These are phyloP conservation scores for Rhombomys opimus DNA, from an alignment of 2,113 vertebrate genomes.

Conservation along the genomic window DNA sequence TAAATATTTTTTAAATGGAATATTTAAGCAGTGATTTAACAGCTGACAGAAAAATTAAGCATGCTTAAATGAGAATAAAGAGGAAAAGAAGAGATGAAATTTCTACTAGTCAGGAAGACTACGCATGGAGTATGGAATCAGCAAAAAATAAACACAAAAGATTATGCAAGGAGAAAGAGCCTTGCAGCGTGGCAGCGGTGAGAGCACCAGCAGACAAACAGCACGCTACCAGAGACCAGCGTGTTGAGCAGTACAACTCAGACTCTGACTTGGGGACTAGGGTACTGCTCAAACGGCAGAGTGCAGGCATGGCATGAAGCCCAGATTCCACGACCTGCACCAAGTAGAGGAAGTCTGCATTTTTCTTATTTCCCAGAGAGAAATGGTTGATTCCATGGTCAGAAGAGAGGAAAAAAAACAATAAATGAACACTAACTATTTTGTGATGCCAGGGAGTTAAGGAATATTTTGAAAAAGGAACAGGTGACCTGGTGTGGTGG, in stretches of 20 bases:
- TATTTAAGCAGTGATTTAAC: slow-evolving; percentile 9
- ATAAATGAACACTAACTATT: background rate
- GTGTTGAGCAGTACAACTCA: background rate
- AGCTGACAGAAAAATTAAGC: slow-evolving; percentile 26
- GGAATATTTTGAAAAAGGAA: background rate
- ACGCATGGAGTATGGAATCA: background rate
- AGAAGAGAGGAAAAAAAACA: background rate
- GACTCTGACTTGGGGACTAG: background rate
- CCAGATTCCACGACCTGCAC: background rate
- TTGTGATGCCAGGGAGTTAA: background rate
- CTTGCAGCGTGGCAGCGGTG: background rate
- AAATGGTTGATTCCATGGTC: background rate
- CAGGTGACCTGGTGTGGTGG: background rate
- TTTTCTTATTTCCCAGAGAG: background rate
- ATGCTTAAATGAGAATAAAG: background rate
- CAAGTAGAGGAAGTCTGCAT: background rate
- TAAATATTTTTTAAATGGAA: background rate
- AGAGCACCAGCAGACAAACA: slow-evolving; percentile 2
- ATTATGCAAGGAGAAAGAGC: background rate
- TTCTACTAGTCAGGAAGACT: background rate
- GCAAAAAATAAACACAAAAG: background rate
- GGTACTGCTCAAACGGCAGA: background rate
- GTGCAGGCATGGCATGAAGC: background rate
- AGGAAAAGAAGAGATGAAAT: background rate
- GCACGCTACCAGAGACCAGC: background rate